phyloP scores from a whole-genome alignment of 2,113 vertebrate species.

The Apus apus region DNA sequence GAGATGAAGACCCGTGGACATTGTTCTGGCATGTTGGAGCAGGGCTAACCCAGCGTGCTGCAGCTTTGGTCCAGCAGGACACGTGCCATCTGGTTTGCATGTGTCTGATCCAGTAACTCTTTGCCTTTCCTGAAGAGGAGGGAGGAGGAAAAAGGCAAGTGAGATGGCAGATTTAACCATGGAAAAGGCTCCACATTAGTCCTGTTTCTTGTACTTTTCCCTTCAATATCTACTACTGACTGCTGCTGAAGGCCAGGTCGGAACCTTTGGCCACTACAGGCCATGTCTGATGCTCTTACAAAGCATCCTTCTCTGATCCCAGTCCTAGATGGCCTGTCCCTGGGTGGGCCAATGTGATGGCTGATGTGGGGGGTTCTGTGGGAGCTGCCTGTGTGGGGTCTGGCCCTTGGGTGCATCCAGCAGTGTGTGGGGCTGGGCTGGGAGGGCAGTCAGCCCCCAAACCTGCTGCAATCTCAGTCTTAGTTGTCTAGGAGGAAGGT shows the following conservation, averaged over 20 bases:
- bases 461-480: neutral
- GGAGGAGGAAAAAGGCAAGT: neutral
- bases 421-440: neutral
- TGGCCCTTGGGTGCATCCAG: neutral
- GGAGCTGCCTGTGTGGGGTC: neutral
- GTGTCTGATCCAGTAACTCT: neutral
- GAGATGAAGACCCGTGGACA: fast-evolving
- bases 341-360: fast-evolving
- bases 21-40: neutral
- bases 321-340: neutral
- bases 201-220: neutral
- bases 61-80: neutral
- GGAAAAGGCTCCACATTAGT: neutral
- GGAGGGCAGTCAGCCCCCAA: neutral
- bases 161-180: neutral
- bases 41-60: neutral
- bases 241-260: neutral
- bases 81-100: neutral
- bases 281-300: neutral
- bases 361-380: neutral
- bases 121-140: neutral
- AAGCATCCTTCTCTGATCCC: neutral
- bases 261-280: neutral
- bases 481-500: neutral
- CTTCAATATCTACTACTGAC: fast-evolving